Conservation (phyloP, 2,113 vertebrate genomes). For the Aptenodytes forsteri region DNA sequence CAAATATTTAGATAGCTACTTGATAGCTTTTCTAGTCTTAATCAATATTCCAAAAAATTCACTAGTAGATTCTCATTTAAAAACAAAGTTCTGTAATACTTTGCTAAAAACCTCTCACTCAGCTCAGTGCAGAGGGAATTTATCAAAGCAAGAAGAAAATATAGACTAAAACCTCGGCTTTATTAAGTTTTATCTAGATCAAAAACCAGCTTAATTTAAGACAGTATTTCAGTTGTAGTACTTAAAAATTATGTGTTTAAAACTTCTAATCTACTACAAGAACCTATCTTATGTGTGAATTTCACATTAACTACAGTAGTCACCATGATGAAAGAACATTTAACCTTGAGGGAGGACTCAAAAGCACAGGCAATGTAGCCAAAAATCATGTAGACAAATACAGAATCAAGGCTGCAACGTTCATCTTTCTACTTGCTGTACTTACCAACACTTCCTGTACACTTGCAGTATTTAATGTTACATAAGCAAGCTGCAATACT, state of each 20-base stretch:
- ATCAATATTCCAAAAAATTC: background rate
- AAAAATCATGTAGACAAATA: background rate
- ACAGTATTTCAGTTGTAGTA: background rate
- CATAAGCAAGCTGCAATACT: background rate
- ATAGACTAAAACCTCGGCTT: background rate
- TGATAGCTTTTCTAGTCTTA: background rate
- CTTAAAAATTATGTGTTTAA: background rate
- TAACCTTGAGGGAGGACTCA: background rate
- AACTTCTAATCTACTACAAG: background rate
- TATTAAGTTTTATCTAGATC: background rate
- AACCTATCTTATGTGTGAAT: background rate
- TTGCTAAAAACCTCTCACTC: background rate
- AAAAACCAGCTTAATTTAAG: background rate
- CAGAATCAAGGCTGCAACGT: background rate
- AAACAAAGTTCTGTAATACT: background rate
- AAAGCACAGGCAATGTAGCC: background rate
- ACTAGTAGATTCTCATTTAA: background rate
- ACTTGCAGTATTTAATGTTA: background rate
- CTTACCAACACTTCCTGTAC: background rate
- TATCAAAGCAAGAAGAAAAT: background rate
- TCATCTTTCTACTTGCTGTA: background rate
- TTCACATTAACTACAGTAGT: background rate
- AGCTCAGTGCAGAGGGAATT: background rate
- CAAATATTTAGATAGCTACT: background rate
- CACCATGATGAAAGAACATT: background rate